Evolutionary conservation across 2,113 vertebrate genomes (phyloP).

Genomic region (Salvelinus sp.): DNA sequence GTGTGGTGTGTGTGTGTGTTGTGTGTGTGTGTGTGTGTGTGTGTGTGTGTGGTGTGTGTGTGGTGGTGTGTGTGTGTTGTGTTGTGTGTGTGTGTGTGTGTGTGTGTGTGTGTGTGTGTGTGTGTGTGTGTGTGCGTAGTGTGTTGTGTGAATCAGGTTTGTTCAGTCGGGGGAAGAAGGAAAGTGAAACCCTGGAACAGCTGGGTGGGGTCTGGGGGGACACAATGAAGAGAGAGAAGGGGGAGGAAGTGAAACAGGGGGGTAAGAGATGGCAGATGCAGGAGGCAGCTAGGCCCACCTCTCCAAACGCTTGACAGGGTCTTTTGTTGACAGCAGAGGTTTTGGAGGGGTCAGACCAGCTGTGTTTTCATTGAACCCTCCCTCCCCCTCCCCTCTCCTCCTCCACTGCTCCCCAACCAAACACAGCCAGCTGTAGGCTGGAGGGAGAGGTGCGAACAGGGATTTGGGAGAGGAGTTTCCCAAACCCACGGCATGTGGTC

Average conservation of each 20-base stretch:
- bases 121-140: background rate
- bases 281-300: slow-evolving; percentile 36
- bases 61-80: too few relatives aligned
- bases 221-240: slow-evolving; percentile 35
- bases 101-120: background rate
- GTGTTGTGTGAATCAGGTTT: slow-evolving; percentile 28
- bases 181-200: slow-evolving; percentile 58
- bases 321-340: slow-evolving; percentile 76
- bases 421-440: slow-evolving; percentile 55
- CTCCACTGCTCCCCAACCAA: slow-evolving; percentile 36
- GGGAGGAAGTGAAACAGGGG: background rate
- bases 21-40: slow-evolving; percentile 15
- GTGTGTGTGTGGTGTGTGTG: too few relatives aligned
- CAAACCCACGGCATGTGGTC: too few relatives aligned
- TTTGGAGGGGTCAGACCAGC: slow-evolving; percentile 72
- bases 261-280: background rate
- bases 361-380: slow-evolving; percentile 70
- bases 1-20: too few relatives aligned
- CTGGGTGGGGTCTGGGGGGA: slow-evolving; percentile 61
- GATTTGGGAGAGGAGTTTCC: background rate
- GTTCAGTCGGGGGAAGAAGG: slow-evolving; percentile 38
- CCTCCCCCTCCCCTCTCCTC: slow-evolving; percentile 42
- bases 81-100: too few relatives aligned
- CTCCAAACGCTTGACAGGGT: slow-evolving; percentile 59
- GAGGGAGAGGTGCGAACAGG: background rate